A percentile compares a stretch with the other conserved stretches of the same genome.
phyloP scores from a whole-genome alignment of 2,113 vertebrate species.

The Macroglossus sobrinus region DNA sequence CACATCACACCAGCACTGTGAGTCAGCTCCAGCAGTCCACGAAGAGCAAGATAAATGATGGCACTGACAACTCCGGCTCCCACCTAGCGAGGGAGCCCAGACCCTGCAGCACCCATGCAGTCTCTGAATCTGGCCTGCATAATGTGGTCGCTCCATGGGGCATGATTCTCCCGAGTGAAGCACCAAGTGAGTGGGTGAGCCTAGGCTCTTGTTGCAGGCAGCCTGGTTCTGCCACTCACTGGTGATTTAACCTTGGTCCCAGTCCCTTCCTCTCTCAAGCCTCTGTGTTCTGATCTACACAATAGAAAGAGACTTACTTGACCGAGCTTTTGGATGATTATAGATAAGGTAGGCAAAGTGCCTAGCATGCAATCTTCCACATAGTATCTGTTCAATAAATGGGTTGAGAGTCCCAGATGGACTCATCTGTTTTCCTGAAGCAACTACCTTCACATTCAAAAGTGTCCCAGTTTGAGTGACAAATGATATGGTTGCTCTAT shows the following conservation, averaged over 20 bases:
- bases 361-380: neutral
- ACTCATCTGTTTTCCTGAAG: neutral
- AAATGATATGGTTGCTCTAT: neutral
- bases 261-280: neutral
- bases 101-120: neutral
- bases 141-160: accelerated
- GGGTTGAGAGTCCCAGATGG: neutral
- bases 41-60: neutral
- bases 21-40: neutral
- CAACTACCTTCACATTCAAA: neutral
- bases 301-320: neutral
- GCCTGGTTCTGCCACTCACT: neutral
- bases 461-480: neutral
- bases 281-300: neutral
- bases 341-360: neutral
- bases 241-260: neutral
- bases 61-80: neutral
- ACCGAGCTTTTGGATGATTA: neutral
- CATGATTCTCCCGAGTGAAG: neutral
- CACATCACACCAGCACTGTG: accelerated
- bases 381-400: neutral
- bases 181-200: too few species aligned
- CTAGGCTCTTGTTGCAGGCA: neutral
- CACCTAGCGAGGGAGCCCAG: neutral
- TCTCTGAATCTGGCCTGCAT: neutral